Base-by-base conservation (phyloP, 30 jellyfish, hydroid and myxozoan species). In the Catostylus mosaicus region DNA sequence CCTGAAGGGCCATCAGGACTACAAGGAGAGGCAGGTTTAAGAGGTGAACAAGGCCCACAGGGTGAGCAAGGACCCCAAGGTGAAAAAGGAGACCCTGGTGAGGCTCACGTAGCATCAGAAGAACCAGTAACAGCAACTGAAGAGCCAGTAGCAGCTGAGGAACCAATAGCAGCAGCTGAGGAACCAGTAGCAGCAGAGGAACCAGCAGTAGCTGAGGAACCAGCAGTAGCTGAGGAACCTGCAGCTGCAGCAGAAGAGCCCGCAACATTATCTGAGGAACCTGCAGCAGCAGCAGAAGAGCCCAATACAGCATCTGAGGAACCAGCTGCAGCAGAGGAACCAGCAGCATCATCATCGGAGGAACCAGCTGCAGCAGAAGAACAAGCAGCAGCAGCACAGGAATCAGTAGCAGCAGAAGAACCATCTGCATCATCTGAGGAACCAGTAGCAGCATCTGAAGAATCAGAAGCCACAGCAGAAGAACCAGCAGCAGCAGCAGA, bases 1-100 rank as follows among this genome's bases (percentile, higher is more conserved):
- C 75, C 75, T 26, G 26, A 45, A 43, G 89, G 89, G 8, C 75
- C 46, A 24, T 57, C 12, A 18, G 90, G 90, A 29, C 84, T 84
- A 27, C 56, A 18, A 45, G 90, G 90, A 29, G 78, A 43, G 40
- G 66, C 45, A 29, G 90, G 90, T 14, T 43, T 70, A 45, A 30
- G 26, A 35, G 90, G 75, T 30, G 80, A 66, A 7, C 67, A 47
- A 45, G 82, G 82, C 23, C 30, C 43, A 30, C 43, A n/a, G 30
- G 73, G 60, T 10, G 85, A 73, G 36, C 68, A 40, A 19, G 75
- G 65, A 0, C 75, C 86, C 0, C 56, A 68, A 68, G 86, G 64
- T 27, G 86, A 32, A 2, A 68, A 36, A 68, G 80, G 80, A 68
- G 80, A 68, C 24, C 0, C 9, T 54, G 78, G 78, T 30, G 78